Percentiles rank a stretch among this genome's conserved stretches.
These are phyloP conservation scores for Pseudoatta argentina DNA, from an alignment of 1,140 invertebrate genomes.

Conservation along the genomic window DNA sequence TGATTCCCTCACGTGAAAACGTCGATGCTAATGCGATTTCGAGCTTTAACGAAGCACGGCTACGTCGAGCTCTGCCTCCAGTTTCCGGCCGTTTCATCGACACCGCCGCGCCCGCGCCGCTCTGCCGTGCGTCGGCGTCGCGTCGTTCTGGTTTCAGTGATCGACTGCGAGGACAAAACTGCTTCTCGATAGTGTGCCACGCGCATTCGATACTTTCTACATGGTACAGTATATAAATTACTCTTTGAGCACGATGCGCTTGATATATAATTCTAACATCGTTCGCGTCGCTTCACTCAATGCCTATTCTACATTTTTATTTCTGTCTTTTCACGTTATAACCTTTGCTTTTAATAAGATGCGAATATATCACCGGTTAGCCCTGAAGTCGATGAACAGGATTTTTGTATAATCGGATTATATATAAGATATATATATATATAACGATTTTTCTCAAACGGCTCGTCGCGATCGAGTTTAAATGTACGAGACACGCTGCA, in stretches of 20 bases:
- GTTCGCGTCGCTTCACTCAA: background rate
- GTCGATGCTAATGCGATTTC: constrained; percentile 40
- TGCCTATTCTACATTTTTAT: background rate
- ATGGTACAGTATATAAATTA: background rate
- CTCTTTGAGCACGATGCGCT: background rate
- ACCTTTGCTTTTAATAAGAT: constrained; percentile 6
- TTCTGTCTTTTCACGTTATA: background rate
- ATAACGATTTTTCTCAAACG: background rate
- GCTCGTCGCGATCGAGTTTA: background rate
- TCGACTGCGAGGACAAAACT: constrained; percentile 51
- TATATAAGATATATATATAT: no score
- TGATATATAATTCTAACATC: background rate
- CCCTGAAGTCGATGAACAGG: background rate
- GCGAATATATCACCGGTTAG: background rate
- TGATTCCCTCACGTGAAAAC: background rate
- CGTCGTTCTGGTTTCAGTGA: constrained; percentile 36
- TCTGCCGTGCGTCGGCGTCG: no score
- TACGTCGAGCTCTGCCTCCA: background rate
- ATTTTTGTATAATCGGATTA: background rate
- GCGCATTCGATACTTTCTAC: constrained; percentile 36
- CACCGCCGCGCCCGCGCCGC: background rate
- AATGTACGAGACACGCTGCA: background rate
- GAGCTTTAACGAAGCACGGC: constrained; percentile 13
- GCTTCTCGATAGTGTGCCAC: constrained; percentile 58
- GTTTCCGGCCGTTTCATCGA: constrained; percentile 17